Evolutionary conservation across 2,888 invertebrate species (phyloP).

Genomic region (Parnassius smintheus): DNA sequence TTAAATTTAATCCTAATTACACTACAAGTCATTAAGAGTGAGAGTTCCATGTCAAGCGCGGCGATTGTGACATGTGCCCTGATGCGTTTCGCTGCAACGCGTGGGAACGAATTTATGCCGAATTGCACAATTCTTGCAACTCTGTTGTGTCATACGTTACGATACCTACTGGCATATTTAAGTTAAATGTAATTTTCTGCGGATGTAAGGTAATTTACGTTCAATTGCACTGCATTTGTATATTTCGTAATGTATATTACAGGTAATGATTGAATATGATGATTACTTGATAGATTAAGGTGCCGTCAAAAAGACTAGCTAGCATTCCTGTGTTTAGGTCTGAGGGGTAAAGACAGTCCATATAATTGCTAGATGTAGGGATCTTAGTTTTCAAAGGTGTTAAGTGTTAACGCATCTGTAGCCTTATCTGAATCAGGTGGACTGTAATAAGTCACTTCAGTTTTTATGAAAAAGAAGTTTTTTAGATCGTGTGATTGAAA

Average conservation of each 20-base stretch:
- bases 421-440: too few relatives aligned
- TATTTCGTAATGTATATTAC: background rate
- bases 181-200: slow-evolving; percentile 15
- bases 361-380: too few relatives aligned
- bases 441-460: too few relatives aligned
- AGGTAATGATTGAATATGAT: background rate
- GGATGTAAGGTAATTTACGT: slow-evolving; percentile 9
- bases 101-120: slow-evolving; percentile 38
- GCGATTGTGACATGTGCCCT: slow-evolving; percentile 32
- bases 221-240: slow-evolving; percentile 3
- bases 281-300: background rate
- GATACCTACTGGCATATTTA: slow-evolving; percentile 16
- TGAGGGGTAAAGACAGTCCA: too few relatives aligned
- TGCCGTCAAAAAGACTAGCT: background rate
- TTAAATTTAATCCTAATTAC: slow-evolving; percentile 12
- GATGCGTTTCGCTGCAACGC: slow-evolving; percentile 37
- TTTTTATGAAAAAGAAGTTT: too few relatives aligned
- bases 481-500: too few relatives aligned
- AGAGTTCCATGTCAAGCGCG: slow-evolving; percentile 24
- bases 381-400: too few relatives aligned
- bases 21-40: slow-evolving; percentile 4
- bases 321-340: too few relatives aligned
- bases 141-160: slow-evolving; percentile 26
- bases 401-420: too few relatives aligned
- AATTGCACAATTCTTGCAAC: slow-evolving; percentile 34